Evolutionary conservation across 1,140 invertebrate genomes (phyloP).

Genomic region (Luehdorfia chinensis): DNA sequence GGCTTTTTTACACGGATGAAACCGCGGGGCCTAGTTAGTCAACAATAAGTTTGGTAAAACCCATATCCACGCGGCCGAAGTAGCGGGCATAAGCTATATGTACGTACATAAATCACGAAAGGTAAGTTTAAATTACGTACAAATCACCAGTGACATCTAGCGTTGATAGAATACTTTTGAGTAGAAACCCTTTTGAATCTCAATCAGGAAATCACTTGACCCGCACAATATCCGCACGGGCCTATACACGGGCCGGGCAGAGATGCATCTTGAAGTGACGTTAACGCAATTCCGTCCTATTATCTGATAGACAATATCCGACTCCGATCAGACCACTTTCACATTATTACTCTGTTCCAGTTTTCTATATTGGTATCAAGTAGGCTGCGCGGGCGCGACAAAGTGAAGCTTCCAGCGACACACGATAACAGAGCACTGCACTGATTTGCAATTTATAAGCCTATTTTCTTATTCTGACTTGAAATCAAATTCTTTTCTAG

Average conservation of each 20-base stretch:
- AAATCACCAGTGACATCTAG: slow-evolving; percentile 5
- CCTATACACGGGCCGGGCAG: no score
- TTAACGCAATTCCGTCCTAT: slow-evolving; percentile 14
- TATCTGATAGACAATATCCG: slow-evolving; percentile 16
- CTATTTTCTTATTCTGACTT: no score
- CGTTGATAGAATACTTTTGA: not conserved
- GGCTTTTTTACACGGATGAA: no score
- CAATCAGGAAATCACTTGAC: slow-evolving; percentile 9
- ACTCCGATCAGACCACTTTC: slow-evolving; percentile 1
- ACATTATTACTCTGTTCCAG: slow-evolving; percentile 14
- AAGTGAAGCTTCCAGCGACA: not conserved
- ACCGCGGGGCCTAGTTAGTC: no score
- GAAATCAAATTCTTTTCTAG: no score
- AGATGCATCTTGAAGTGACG: slow-evolving; percentile 3
- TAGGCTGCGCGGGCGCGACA: slow-evolving; percentile 2
- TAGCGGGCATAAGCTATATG: no score
- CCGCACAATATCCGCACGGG: not conserved
- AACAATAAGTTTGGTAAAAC: no score
- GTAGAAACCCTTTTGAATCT: not conserved
- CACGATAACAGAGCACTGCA: no score
- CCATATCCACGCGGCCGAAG: no score
- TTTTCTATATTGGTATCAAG: slow-evolving; percentile 17
- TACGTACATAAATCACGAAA: no score
- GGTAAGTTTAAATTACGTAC: not conserved
- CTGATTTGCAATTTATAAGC: no score